phyloP scores from a whole-genome alignment of 2,113 vertebrate genomes.

The Anarrhichthys ocellatus region DNA sequence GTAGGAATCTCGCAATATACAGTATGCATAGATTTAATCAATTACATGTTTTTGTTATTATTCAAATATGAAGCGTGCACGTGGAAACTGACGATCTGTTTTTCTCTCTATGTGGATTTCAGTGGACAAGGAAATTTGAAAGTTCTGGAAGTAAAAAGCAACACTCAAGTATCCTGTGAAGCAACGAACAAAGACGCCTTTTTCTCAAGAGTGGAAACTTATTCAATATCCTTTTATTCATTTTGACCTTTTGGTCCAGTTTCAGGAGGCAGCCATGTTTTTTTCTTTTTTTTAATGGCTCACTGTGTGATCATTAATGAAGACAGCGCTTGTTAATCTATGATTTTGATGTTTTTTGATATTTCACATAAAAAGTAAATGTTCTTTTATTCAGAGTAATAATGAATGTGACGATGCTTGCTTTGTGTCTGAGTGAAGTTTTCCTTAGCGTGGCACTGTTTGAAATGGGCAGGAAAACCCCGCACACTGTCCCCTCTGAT shows the following conservation, averaged over 20 bases:
- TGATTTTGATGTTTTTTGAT: background rate
- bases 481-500: conserved; percentile 87
- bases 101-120: conserved; percentile 37
- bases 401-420: background rate
- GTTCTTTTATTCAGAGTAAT: background rate
- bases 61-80: background rate
- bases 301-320: background rate
- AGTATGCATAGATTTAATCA: background rate
- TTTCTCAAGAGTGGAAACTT: conserved; percentile 92
- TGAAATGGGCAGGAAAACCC: conserved; percentile 95
- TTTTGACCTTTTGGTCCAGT: background rate
- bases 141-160: conserved; percentile 60
- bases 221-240: conserved; percentile 93
- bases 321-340: background rate
- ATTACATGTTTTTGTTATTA: background rate
- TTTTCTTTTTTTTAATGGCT: background rate
- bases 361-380: background rate
- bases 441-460: conserved; percentile 89
- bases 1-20: background rate
- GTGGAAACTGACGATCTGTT: background rate
- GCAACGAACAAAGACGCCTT: conserved; percentile 92
- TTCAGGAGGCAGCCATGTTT: background rate
- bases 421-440: conserved; percentile 9
- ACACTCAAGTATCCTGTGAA: conserved; percentile 81
- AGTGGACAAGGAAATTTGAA: conserved; percentile 70